Percentiles rank a stretch among this genome's conserved stretches.
Conservation (phyloP, 2,888 invertebrate species). For the Pachydiplax longipennis region DNA sequence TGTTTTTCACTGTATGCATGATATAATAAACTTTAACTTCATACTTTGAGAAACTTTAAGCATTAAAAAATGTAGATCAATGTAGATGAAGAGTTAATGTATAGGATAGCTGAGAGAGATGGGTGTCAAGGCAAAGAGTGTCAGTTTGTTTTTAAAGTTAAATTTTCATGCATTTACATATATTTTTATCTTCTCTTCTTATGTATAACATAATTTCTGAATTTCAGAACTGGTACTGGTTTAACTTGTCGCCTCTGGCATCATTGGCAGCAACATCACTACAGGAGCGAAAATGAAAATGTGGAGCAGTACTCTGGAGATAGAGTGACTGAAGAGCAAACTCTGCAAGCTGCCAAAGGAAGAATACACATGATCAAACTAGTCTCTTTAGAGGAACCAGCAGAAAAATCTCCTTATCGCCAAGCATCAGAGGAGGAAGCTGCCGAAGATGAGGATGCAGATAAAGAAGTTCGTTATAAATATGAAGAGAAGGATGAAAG, state of each 20-base stretch:
- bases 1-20: too few species aligned
- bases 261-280: slow-evolving; percentile 25
- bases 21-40: too few species aligned
- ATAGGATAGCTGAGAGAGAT: too few species aligned
- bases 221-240: slow-evolving; percentile 11
- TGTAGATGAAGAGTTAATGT: too few species aligned
- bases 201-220: too few species aligned
- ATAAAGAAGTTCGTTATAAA: neutral
- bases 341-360: neutral
- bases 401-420: neutral
- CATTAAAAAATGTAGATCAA: too few species aligned
- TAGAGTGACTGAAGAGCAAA: neutral
- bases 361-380: neutral
- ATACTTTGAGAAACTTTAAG: too few species aligned
- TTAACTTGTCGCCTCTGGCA: slow-evolving; percentile 2
- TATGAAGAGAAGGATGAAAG: neutral
- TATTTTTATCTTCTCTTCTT: too few species aligned
- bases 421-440: slow-evolving; percentile 14
- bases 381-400: neutral
- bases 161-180: too few species aligned
- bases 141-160: too few species aligned
- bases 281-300: neutral
- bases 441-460: slow-evolving; percentile 8
- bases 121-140: too few species aligned
- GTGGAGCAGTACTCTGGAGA: neutral